Base-by-base conservation (phyloP, 2,888 invertebrate species). In the Lordiphosa fenestrarum region DNA sequence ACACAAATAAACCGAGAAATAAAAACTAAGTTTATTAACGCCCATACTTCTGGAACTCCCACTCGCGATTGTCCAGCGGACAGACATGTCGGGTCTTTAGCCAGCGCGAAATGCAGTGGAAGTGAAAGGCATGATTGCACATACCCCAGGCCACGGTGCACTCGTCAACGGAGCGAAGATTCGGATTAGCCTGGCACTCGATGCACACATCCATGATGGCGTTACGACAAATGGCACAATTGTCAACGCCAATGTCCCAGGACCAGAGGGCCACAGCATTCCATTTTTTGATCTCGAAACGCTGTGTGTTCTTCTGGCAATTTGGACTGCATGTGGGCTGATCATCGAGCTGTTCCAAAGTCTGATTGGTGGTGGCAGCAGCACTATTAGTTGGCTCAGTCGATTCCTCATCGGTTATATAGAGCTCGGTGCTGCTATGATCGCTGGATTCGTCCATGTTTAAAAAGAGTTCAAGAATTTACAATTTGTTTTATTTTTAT, bases 91-190 rank as follows among this genome's bases (percentile, higher is more conserved):
- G 92, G 49, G 98, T 99, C 91, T 99, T 99, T 72, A 99, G 91
- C 99, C 99, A 99, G 84, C 99, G 95, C 58, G 98, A 98, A 89
- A 99, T 99, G 91, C 99, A 99, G 89, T 99, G 99, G 90, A 99
- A 99, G 90, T 99, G 99, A 91, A 99, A 99, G 73, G 99, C 99
- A 91, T 99, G 99, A 92, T 99, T 99, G 89, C 99, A 99, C 62
- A 98, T 97, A 75, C 99, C 99, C 99, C 99, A 99, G 52, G 99
- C 99, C 10, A 99, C 98, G 71, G 98, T 99, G 90, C 99, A 99
- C 88, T 99, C 99, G 88, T 99, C 98, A 88, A 96, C 97, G 4
- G 98, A 97, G 30, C 96, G 98, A 37, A 97, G 96, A 21, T 98
- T 97, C 90, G 97, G 97, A 91, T 96, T 96, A 2, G 96, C 96